A percentile compares a stretch with the other conserved stretches of the same genome.
These are phyloP conservation scores for Ophion slaviceki DNA, from an alignment of 2,888 invertebrate species.

Conservation along the genomic window DNA sequence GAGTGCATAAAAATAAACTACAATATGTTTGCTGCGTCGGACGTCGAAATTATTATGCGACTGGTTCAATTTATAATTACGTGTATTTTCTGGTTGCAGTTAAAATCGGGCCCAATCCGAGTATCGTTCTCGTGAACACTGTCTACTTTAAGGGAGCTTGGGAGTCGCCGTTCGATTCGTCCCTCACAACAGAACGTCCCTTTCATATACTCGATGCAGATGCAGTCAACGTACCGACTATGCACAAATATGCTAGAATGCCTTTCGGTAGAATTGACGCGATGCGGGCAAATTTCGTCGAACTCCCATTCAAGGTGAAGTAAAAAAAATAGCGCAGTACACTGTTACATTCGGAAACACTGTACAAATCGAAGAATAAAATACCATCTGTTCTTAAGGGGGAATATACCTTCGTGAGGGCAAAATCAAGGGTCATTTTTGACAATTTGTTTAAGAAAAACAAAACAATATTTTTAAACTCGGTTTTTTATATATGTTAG, in stretches of 20 bases:
- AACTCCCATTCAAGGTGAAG: constrained; percentile 11
- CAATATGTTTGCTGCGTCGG: too few relatives aligned
- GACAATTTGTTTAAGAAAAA: too few relatives aligned
- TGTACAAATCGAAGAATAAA: not conserved
- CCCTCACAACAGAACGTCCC: not conserved
- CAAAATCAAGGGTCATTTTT: too few relatives aligned
- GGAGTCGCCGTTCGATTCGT: not conserved
- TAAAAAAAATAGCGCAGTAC: not conserved
- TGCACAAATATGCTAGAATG: not conserved
- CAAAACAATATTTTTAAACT: too few relatives aligned
- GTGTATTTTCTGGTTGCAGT: not conserved
- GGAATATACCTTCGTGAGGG: too few relatives aligned
- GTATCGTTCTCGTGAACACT: not conserved
- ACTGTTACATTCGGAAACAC: not conserved
- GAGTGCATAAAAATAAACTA: too few relatives aligned
- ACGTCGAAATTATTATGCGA: not conserved
- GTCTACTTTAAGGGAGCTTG: constrained; percentile 15
- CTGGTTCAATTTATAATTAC: not conserved
- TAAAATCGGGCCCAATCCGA: not conserved
- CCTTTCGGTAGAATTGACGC: not conserved
- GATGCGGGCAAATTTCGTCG: not conserved
- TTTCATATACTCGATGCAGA: not conserved
- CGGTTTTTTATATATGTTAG: too few relatives aligned
- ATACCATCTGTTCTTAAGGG: too few relatives aligned
- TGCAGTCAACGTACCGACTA: not conserved